Base-by-base conservation (phyloP, 2,113 vertebrate species). In the Ailurus styani region DNA sequence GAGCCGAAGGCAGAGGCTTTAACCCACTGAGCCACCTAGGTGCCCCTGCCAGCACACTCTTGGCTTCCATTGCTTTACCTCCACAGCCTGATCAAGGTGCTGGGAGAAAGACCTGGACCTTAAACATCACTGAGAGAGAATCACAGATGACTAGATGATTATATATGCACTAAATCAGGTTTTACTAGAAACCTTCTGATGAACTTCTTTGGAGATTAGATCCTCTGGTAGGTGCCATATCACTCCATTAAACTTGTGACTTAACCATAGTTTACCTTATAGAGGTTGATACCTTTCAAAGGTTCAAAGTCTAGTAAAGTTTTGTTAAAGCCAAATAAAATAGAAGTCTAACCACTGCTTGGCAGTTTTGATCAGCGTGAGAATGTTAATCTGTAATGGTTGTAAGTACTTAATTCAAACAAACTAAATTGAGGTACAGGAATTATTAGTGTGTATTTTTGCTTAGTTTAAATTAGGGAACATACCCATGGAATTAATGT, bases 291-390 rank as follows among this genome's bases (percentile, higher is more conserved):
- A 66, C 54, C 50, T 89, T 93, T 97, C 34, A 91, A 70, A 96
- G 82, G 72, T 95, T 94, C 42, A 84, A 96, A 96, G 60, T 97
- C 73, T 42, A 97, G 73, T 73, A 90, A 45, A 86, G 34, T 72
- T 93, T 96, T 96, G n/a, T 89, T 95, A 37, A 96, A 97, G 25
- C 79, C 52, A 91, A 72, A 85, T 93, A 96, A 96, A 93, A 95
- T 25, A 90, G 62, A 95, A 81, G 25, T 85, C 42, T 83, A 66
- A 47, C 96, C 64, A 88, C 45, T 90, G 29, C 37, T 62, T 95
- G 50, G 34, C 42, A 75, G n/a, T 97, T 90, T 97, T 78, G 70
- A 52, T 96, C 60, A 82, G 55, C 91, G 11, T 91, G 79, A 93
- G 47, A 87, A 64, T 94, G 42, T 87, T 96, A 55, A 97, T 87